Evolutionary conservation across 2,113 vertebrate genomes (phyloP).

Genomic region (Forbesichthys agassizii): DNA sequence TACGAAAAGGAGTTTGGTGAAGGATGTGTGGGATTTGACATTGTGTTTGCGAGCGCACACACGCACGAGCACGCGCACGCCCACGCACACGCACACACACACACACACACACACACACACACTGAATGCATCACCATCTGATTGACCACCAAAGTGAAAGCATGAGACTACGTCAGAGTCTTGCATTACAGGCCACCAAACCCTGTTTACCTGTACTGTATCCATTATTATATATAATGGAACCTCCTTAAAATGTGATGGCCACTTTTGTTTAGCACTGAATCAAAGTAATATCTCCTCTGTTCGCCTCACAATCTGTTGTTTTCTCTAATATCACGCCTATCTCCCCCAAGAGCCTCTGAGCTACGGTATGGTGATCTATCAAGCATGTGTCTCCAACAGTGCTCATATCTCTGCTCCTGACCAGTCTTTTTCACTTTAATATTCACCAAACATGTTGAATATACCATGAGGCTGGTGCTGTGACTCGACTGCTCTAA

Average conservation of each 20-base stretch:
- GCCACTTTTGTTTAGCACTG: not conserved
- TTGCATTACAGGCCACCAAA: no score
- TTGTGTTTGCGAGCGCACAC: not conserved
- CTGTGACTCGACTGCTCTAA: slow-evolving; percentile 56
- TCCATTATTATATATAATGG: no score
- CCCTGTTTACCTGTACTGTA: no score
- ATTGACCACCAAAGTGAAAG: not conserved
- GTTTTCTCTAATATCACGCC: slow-evolving; percentile 42
- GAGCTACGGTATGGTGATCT: slow-evolving; percentile 16
- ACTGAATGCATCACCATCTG: not conserved
- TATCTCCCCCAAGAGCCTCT: slow-evolving; percentile 35
- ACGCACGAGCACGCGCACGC: not conserved
- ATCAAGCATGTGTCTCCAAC: slow-evolving; percentile 29
- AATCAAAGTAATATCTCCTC: slow-evolving; percentile 9
- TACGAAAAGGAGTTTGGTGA: slow-evolving; percentile 33
- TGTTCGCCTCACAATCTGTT: slow-evolving; percentile 46
- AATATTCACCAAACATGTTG: slow-evolving; percentile 70
- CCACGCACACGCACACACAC: not conserved
- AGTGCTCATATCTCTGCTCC: slow-evolving; percentile 41
- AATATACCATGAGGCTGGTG: slow-evolving; percentile 72
- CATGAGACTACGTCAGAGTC: not conserved
- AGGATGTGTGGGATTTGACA: slow-evolving; percentile 42
- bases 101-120: slow-evolving; percentile 1
- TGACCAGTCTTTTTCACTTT: slow-evolving; percentile 48
- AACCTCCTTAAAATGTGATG: not conserved